Conservation (phyloP, 2,113 vertebrate genomes). For the Macquaria australasica region DNA sequence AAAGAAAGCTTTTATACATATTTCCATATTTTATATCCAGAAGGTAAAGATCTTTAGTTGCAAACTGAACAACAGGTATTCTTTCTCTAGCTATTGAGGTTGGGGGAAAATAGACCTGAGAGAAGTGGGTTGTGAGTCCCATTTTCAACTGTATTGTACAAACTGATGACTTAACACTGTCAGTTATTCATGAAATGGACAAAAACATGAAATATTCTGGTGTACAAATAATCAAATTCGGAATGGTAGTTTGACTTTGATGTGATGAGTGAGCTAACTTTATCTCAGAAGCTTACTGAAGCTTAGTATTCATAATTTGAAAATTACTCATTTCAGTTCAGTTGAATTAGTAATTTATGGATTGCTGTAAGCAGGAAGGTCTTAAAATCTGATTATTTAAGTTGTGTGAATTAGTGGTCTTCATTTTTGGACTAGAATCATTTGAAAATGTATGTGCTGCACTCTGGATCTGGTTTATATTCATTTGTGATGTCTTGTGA, state of each 20-base stretch:
- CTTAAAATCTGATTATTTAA: background rate
- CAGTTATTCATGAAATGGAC: background rate
- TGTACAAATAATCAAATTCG: background rate
- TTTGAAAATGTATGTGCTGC: background rate
- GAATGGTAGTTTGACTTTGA: background rate
- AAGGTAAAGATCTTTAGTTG: slow-evolving; percentile 20
- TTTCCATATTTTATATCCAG: slow-evolving; percentile 13
- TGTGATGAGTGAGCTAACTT: background rate
- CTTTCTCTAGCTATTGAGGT: slow-evolving; percentile 10
- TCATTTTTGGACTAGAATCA: background rate
- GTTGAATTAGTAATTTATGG: background rate
- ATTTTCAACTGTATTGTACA: background rate
- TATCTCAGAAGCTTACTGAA: background rate
- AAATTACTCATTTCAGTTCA: background rate
- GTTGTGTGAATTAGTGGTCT: background rate
- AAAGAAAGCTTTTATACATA: slow-evolving; percentile 13
- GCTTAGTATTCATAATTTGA: background rate
- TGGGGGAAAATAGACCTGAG: background rate
- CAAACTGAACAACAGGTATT: background rate
- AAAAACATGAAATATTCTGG: background rate
- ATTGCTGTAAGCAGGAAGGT: background rate
- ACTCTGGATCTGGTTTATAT: background rate
- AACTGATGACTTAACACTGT: background rate
- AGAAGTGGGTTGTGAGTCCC: background rate
- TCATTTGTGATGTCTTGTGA: background rate